Base-by-base conservation (phyloP, 1,140 invertebrate species). In the Zaprionus africanus region DNA sequence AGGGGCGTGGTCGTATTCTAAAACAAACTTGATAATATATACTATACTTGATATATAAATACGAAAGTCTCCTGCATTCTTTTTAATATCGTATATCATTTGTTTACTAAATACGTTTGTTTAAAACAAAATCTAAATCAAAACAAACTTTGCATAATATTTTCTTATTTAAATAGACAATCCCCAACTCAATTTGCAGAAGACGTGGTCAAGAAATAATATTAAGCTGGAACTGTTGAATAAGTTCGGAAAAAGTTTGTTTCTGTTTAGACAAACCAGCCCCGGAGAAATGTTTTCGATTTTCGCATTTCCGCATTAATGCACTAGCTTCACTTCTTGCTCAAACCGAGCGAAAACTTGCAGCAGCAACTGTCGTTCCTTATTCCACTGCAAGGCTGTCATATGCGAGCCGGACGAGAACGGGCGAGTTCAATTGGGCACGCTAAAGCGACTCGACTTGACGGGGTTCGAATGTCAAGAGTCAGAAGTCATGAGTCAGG, bases 381-480 rank as follows among this genome's bases (percentile, higher is more conserved):
- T 64, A 63, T 71, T 71, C 28, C 38, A 43, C 12, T 63, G 22
- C 67, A 43, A 22, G 13, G 54, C 53, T 64, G 54, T 53, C 59
- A 70, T 64, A 71, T 51, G 17, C n/a, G 60, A 56, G 28, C 22
- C 24, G 51, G 51, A 68, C 51, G 46, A 12, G 68, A 19, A 36
- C n/a, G 38, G 58, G 19, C n/a, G 31, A 67, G 75, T 73, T 77
- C 75, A 73, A 67, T 77, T 73, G 75, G 46, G 22, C 61, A 43
- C 63, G 69, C 69, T 56, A 72, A 66, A 46, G 19, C 13, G 53
- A 31, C 28, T 6, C 26, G 61, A 62, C 31, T 68, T 31, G 36
- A 64, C 31, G 41, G 7, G 66, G 41, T 15, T 43, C 41, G 46
- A 51, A 70, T 60, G 56, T 64, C 67, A 70, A 41, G 15, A 71